Base-by-base conservation (phyloP, 2,888 invertebrate species). In the Operophtera brumata region DNA sequence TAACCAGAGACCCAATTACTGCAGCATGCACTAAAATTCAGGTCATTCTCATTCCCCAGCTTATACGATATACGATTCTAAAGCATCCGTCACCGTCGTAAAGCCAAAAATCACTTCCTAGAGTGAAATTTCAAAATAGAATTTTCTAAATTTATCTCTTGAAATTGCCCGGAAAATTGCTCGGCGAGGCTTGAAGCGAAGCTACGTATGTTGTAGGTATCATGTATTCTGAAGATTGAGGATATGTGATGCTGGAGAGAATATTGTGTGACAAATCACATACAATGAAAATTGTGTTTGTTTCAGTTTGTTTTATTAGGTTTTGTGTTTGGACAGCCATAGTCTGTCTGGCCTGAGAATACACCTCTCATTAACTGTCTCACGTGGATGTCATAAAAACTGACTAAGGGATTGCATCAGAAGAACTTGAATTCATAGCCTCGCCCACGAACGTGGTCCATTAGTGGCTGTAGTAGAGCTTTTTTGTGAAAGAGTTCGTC, bases 91-190 rank as follows among this genome's bases (percentile, higher is more conserved):
- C 61, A 65, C 49, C 47, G 45, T 45, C 58, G 60, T 59, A 55
- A 59, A 62, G 57, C 53, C 57, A 65, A 65, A 65, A 69, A 70
- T 70, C 61, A 66, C 63, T 54, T 59, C 51, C 62, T 49, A 51
- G 41, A 43, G 45, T 14, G 48, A 64, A 67, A 66, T 62, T 73
- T 71, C 64, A 63, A 71, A 69, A 71, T 69, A 63, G 62, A 63
- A 63, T 68, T 73, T 71, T 69, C 62, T 46, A 63, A 73, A 73
- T 71, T 66, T 72, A 67, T 68, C 65, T 69, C 65, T 57, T 61
- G 67, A 74, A 74, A 74, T 74, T 70, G 71, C 65, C 64, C 64
- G 70, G 71, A 66, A 74, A 74, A 74, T 74, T 74, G 71, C 60
- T 62, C 66, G 63, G 64, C 62, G 64, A 44, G 60, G 71, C 67